Base-by-base conservation (phyloP, 2,888 invertebrate species). In the Apotomis capreana region DNA sequence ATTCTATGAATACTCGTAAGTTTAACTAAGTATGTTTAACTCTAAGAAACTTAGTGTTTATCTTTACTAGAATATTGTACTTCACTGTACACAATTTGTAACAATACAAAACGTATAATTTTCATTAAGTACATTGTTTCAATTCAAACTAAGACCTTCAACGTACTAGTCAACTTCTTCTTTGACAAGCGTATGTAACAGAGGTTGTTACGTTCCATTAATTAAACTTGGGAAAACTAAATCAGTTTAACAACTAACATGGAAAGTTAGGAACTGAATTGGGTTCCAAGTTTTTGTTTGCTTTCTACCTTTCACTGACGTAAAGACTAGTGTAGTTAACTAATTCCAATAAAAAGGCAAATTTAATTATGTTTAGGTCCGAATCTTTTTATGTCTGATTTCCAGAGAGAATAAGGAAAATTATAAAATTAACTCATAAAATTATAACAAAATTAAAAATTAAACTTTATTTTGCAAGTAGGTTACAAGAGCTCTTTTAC, bases 211-310 rank as follows among this genome's bases (percentile, higher is more conserved):
- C 1, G 9, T 52, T 12, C 54, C 52, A 63, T 64, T 54, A 64
- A 64, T 64, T 54, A 64, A 64, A 64, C 40, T 64, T 64, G 52
- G 15, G 3, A 54, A 58, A 54, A 15, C 44, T 64, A 64, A 64
- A 15, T 15, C 15, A 44, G 62, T 64, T 62, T 64, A 64, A 10
- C 15, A 64, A 63, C 63, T 64, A 54, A 44, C 64, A 64, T 10
- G 54, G 64, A 64, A 64, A 64, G 64, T 64, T 64, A 12, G 61
- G 6, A 49, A 12, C 15, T 44, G 15, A 40, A 37, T 51, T 52
- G 51, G 36, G 13, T 37, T 52, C 13, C 5, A 52, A 52, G 63
- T 63, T 63, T 62, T 54, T 52, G 63, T 63, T 63, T 5, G 61
- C 49, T 61, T 49, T 10, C 49, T 3, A 49, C 49, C 9, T 10